Base-by-base conservation (phyloP, 92 coral and sea anemone genomes). In the Chrysogorgia sp. region DNA sequence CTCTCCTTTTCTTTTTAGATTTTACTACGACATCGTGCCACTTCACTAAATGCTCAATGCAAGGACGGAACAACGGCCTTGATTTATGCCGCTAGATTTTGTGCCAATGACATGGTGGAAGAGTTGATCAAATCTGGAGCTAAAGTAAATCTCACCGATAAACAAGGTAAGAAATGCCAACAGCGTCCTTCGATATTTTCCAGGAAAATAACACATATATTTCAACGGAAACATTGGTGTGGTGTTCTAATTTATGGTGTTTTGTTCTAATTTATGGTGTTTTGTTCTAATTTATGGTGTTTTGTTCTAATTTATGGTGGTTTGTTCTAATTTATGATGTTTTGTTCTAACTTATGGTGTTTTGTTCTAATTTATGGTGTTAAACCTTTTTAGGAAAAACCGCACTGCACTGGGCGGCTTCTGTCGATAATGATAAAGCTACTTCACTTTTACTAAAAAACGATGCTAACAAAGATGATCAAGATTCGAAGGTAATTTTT, bases 321-420 rank as follows among this genome's bases (percentile, higher is more conserved):
- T n/a, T n/a, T n/a, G n/a, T n/a, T n/a, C n/a, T n/a, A n/a, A n/a
- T n/a, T n/a, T n/a, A n/a, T n/a, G n/a, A n/a, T n/a, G n/a, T n/a
- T n/a, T n/a, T n/a, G n/a, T n/a, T n/a, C n/a, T n/a, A n/a, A n/a
- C n/a, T n/a, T n/a, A n/a, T n/a, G n/a, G n/a, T n/a, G n/a, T n/a
- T n/a, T n/a, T n/a, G n/a, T n/a, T n/a, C n/a, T n/a, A n/a, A n/a
- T n/a, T n/a, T n/a, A n/a, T n/a, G n/a, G n/a, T n/a, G n/a, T n/a
- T n/a, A n/a, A n/a, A n/a, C n/a, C n/a, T n/a, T 65, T 75, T 23
- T 52, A 93, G 98, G 98, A 28, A 89, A 91, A 74, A 89, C 98
- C 6, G 98, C 98, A 3, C 71, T 93, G 47, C 98, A 93, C 58
- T 93, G 98, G 98, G 97, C 71, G 82, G 86, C n/a, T n/a, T n/a